Conservation (phyloP, 2,888 invertebrate genomes). For the Dichetophora obliterata region DNA sequence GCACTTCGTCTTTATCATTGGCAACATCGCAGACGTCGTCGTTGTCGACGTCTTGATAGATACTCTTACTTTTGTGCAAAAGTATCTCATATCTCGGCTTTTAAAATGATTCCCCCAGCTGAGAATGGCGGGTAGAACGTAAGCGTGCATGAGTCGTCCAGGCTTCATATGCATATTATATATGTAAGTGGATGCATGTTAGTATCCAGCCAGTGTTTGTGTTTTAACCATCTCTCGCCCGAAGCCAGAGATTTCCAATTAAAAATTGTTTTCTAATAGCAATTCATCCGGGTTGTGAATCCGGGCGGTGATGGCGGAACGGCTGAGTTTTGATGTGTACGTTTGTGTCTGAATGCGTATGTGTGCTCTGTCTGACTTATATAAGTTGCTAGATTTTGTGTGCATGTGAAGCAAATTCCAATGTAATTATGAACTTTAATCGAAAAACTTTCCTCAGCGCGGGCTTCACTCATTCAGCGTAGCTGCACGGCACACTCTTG, state of each 20-base stretch:
- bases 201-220: neutral
- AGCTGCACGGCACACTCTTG: neutral
- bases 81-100: conserved; percentile 31
- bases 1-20: conserved; percentile 25
- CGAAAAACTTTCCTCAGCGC: conserved; percentile 50
- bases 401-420: conserved; percentile 34
- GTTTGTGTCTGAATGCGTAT: neutral
- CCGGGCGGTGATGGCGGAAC: neutral
- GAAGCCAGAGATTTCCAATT: conserved; percentile 50
- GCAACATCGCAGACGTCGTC: conserved; percentile 18
- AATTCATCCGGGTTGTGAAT: conserved; percentile 23
- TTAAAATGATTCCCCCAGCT: conserved; percentile 19
- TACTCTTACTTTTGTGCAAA: conserved; percentile 44
- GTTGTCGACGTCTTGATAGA: conserved; percentile 18
- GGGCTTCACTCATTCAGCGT: neutral
- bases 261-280: conserved; percentile 46
- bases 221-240: conserved; percentile 33
- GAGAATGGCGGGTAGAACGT: neutral
- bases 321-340: neutral
- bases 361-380: neutral
- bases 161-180: neutral
- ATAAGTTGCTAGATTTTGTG: neutral
- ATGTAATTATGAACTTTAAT: conserved; percentile 55
- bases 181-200: neutral
- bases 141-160: neutral